phyloP scores from a whole-genome alignment of 1,140 invertebrate species.

The Papilio xuthus region DNA sequence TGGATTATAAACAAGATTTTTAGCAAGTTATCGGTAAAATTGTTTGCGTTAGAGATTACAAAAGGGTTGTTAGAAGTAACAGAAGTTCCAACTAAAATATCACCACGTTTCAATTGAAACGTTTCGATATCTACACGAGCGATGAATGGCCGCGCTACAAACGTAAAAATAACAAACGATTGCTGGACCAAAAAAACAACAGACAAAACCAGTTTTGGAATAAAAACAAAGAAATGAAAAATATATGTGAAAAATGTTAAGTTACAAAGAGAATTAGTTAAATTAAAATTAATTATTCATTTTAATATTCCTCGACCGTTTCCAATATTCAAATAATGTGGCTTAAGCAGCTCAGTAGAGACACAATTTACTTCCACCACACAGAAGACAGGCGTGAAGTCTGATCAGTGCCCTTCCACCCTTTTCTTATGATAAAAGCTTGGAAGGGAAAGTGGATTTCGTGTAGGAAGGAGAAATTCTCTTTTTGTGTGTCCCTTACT shows the following conservation, averaged over 20 bases:
- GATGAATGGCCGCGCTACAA: neutral
- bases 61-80: conserved; percentile 4
- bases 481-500: too few species aligned
- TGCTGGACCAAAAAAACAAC: conserved; percentile 14
- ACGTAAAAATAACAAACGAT: conserved; percentile 9
- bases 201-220: neutral
- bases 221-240: conserved; percentile 20
- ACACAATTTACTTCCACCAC: too few species aligned
- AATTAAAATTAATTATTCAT: too few species aligned
- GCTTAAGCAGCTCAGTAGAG: too few species aligned
- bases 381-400: too few species aligned
- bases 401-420: too few species aligned
- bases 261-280: neutral
- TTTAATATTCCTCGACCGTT: too few species aligned
- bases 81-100: conserved; percentile 6
- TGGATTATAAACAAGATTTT: neutral
- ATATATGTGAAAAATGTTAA: neutral
- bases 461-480: too few species aligned
- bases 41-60: neutral
- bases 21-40: neutral
- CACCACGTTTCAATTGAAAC: conserved; percentile 12
- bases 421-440: too few species aligned
- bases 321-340: too few species aligned
- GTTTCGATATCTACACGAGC: conserved; percentile 18
- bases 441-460: too few species aligned